Percentiles rank a stretch among this genome's conserved stretches.
Evolutionary conservation across 2,113 vertebrate species (phyloP).

Genomic region (Edolisoma coerulescens): DNA sequence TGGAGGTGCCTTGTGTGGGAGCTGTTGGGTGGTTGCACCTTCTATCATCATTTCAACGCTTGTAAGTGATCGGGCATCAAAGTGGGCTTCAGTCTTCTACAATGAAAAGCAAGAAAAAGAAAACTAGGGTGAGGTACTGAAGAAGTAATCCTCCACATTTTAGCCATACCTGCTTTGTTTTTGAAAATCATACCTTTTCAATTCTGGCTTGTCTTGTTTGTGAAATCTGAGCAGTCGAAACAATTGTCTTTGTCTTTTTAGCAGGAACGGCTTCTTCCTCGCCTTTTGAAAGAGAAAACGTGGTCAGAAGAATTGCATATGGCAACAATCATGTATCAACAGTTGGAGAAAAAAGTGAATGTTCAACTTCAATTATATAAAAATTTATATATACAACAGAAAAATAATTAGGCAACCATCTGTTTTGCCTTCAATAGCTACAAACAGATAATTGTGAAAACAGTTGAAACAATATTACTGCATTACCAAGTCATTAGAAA

Average conservation of each 20-base stretch:
- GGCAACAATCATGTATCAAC: not conserved
- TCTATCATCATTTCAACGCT: constrained; percentile 89
- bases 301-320: not conserved
- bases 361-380: not conserved
- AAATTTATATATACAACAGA: not conserved
- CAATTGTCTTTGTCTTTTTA: constrained; percentile 94
- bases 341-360: not conserved
- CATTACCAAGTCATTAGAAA: not conserved
- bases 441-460: not conserved
- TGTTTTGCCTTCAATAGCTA: not conserved
- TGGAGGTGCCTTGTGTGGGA: constrained; percentile 93
- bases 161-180: not conserved
- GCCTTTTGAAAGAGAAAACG: constrained; percentile 68
- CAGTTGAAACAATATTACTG: not conserved
- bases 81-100: constrained; percentile 88
- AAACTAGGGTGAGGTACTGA: not conserved
- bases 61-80: constrained; percentile 82
- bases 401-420: not conserved
- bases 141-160: not conserved
- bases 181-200: constrained; percentile 82
- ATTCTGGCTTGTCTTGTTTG: constrained; percentile 86
- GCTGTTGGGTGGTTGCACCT: constrained; percentile 79
- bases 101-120: not conserved
- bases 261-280: constrained; percentile 90
- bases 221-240: constrained; percentile 92